Evolutionary conservation across 2,113 vertebrate genomes (phyloP).

Genomic region (Progne subis): DNA sequence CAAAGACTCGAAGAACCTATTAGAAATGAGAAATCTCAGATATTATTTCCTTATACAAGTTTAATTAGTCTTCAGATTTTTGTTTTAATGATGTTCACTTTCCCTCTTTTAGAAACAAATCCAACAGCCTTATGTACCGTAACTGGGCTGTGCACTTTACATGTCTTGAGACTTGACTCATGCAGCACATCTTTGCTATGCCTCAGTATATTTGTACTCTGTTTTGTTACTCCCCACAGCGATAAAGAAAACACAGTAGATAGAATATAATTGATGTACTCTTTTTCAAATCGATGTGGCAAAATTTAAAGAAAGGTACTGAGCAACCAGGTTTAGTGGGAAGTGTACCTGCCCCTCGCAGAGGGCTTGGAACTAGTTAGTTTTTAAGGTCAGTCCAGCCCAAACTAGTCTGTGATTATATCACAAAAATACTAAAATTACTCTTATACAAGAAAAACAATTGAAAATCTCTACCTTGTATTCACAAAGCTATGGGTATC

Average conservation of each 20-base stretch:
- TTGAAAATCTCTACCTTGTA: background rate
- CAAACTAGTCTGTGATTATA: background rate
- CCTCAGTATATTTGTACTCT: background rate
- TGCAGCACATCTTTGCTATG: background rate
- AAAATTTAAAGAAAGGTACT: background rate
- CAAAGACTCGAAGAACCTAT: background rate
- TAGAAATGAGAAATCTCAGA: background rate
- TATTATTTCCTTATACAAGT: background rate
- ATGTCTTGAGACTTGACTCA: rapidly evolving
- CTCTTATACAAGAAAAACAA: background rate
- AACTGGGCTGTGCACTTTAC: background rate
- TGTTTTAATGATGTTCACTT: background rate
- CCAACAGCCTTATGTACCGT: background rate
- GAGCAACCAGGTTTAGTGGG: background rate
- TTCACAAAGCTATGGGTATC: background rate
- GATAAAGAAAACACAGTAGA: background rate
- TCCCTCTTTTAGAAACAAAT: background rate
- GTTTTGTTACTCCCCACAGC: background rate
- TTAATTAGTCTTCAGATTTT: background rate
- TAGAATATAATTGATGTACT: background rate
- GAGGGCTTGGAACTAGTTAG: background rate
- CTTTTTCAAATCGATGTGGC: background rate
- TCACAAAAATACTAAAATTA: background rate
- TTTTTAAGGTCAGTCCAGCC: background rate
- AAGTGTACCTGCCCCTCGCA: background rate